A percentile compares a stretch with the other conserved stretches of the same genome.
These are phyloP conservation scores for Accipiter virgatus DNA, from an alignment of 2,113 vertebrate species.

Conservation along the genomic window DNA sequence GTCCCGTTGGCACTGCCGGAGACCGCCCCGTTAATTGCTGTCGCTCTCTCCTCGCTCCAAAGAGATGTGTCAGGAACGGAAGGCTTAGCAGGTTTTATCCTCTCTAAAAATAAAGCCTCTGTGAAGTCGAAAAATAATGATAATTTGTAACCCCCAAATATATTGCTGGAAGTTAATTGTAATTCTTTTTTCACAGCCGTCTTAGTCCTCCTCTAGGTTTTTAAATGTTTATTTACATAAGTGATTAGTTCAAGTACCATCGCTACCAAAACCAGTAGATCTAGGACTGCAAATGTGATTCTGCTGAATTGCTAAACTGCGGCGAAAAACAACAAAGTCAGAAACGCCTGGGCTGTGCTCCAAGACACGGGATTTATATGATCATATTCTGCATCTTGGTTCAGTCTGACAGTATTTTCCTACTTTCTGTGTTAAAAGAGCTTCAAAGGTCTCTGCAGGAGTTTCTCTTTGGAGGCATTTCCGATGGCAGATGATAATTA, in stretches of 20 bases:
- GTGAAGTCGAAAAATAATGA: neutral
- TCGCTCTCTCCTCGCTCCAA: neutral
- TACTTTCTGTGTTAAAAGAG: conserved; percentile 19
- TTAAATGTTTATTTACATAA: conserved; percentile 32
- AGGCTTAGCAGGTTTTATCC: conserved; percentile 16
- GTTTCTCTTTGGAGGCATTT: conserved; percentile 4
- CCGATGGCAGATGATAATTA: conserved; percentile 34
- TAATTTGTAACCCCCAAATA: neutral
- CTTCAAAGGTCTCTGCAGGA: conserved; percentile 44
- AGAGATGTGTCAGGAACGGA: neutral
- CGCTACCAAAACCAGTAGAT: neutral
- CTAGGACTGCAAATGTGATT: neutral
- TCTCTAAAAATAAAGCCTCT: conserved; percentile 1
- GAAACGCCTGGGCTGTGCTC: conserved; percentile 40
- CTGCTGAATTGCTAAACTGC: conserved; percentile 52
- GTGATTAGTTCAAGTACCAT: neutral
- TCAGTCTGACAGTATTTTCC: conserved; percentile 40
- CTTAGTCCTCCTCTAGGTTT: neutral
- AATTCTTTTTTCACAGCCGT: neutral
- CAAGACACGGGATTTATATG: conserved; percentile 47
- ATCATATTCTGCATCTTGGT: conserved; percentile 46
- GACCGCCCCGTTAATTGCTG: neutral
- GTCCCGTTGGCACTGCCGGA: neutral
- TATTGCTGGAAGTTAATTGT: neutral
- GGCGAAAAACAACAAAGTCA: neutral